These are phyloP conservation scores for Glaucidium brasilianum DNA, from an alignment of 2,113 vertebrate species.

Conservation along the genomic window DNA sequence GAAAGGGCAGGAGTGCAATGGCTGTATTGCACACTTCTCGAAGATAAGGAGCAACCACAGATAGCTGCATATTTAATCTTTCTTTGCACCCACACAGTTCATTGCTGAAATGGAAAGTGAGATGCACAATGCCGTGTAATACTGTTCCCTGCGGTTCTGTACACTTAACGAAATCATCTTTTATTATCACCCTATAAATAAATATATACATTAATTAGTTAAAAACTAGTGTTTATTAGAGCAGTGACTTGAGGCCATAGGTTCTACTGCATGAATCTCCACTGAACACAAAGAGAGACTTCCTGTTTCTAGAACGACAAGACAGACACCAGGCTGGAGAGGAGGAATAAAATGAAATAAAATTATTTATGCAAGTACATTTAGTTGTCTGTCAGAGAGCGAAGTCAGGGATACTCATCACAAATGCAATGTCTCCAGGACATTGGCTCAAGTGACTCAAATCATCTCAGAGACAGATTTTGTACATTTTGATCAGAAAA, in stretches of 20 bases:
- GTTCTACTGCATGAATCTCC: not conserved
- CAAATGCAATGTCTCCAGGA: not conserved
- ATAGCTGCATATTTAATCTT: not conserved
- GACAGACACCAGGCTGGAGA: not conserved
- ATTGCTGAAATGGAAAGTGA: not conserved
- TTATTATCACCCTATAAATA: not conserved
- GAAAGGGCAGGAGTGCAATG: not conserved
- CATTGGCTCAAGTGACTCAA: not conserved
- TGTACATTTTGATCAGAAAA: not conserved
- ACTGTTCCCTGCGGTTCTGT: not conserved
- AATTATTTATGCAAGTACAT: not conserved
- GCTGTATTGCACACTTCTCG: not conserved
- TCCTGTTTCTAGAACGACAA: not conserved
- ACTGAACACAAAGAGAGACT: not conserved
- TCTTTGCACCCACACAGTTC: not conserved
- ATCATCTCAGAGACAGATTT: not conserved
- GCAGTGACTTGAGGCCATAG: not conserved
- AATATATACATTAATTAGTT: not conserved
- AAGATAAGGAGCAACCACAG: not conserved
- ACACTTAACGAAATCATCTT: not conserved
- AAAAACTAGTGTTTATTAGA: not conserved
- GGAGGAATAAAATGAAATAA: not conserved
- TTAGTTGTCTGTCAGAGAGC: not conserved
- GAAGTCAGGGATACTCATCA: not conserved
- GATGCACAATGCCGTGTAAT: accelerated